These are phyloP conservation scores for Dicrurus megarhynchus DNA, from an alignment of 2,113 vertebrate genomes.

Conservation along the genomic window DNA sequence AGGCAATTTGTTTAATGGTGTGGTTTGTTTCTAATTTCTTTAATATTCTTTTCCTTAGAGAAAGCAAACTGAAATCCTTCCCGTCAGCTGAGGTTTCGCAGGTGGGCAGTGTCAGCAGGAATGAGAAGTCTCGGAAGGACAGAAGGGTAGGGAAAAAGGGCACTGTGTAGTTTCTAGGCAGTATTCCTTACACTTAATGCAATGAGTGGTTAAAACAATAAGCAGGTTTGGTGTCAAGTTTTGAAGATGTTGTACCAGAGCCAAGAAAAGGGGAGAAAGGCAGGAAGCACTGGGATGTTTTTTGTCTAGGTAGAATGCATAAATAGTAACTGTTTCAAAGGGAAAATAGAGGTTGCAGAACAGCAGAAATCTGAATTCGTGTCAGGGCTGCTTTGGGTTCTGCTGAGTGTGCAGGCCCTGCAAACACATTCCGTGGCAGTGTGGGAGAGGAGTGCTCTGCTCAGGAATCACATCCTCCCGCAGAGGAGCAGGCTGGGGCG, in stretches of 20 bases:
- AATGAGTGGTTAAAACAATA: not conserved
- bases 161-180: not conserved
- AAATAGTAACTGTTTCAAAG: not conserved
- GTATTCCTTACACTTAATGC: not conserved
- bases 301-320: not conserved
- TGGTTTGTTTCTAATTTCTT: not conserved
- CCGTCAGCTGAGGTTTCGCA: not conserved
- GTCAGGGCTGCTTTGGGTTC: not conserved
- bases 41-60: not conserved
- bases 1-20: not conserved
- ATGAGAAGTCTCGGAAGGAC: not conserved
- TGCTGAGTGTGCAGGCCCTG: not conserved
- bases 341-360: not conserved
- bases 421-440: rapidly evolving
- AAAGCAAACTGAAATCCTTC: not conserved
- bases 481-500: not conserved
- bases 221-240: not conserved
- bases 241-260: not conserved
- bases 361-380: not conserved
- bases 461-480: not conserved
- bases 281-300: not conserved
- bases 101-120: not conserved
- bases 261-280: not conserved
- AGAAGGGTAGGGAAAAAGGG: not conserved
- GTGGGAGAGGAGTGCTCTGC: not conserved